Base-by-base conservation (phyloP, 1,140 invertebrate genomes). In the Batillaria attramentaria region DNA sequence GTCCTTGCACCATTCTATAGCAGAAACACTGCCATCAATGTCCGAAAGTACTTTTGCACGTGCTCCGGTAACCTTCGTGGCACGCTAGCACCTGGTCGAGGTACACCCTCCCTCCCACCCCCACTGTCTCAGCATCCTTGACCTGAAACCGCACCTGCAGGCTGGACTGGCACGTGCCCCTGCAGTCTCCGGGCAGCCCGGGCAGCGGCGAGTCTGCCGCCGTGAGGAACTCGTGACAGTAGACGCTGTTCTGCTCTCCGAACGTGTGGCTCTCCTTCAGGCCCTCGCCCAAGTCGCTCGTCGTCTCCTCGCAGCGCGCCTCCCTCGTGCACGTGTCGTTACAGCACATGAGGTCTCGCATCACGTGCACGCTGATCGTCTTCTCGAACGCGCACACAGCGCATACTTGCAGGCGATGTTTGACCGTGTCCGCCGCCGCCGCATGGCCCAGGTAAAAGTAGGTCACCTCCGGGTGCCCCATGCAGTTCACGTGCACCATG, bases 141-240 rank as follows among this genome's bases (percentile, higher is more conserved):
- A 81, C 78, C 42, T 72, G 43, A 24, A 81, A 77, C 41, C 69
- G 31, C 65, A 81, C 80, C 43, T 81, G 62, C 31, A 81, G 50
- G 69, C 76, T 73, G 33, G 80, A 81, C 77, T 79, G 62, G 50
- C 81, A 82, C 35, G 65, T 80, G 42, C 77, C 81, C 28, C 73
- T n/a, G 43, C 81, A 82, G 16, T 66, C 6, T 3, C 33, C 20
- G 1, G 57, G 35, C 6, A 82, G 50, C 0, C 78, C 60, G 24
- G 65, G 69, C n/a, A 72, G 73, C 13, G 42, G 72, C 0, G 72
- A 74, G 69, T 79, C 76, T 18, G 72, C 60, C 28, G 69, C 37
- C 28, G 81, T 79, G 33, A 82, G 72, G 72, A 82, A 82, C 74
- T 82, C 78, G 70, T 82, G 78, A 72, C 81, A 82, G 78, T 82